Conservation (phyloP, 2,888 invertebrate genomes). For the Gisinianus flammeolus region DNA sequence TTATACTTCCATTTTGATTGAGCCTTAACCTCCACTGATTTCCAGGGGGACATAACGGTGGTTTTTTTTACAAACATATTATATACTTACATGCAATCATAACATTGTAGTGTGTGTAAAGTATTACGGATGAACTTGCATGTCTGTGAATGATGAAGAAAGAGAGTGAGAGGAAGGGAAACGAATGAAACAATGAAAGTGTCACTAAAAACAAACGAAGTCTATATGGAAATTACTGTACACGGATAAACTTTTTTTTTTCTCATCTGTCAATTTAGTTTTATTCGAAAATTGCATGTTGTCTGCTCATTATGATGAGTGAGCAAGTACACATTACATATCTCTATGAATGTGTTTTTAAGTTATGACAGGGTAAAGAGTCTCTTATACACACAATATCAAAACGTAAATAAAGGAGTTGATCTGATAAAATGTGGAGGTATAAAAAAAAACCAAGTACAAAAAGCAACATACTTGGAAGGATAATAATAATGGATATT, state of each 20-base stretch:
- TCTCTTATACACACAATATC: too few relatives aligned
- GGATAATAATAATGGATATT: slow-evolving; percentile 32
- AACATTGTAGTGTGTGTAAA: background rate
- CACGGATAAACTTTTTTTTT: background rate
- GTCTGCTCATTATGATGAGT: background rate
- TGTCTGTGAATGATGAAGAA: background rate
- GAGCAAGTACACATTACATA: too few relatives aligned
- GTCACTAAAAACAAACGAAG: background rate
- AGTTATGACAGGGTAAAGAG: background rate
- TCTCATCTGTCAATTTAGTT: background rate
- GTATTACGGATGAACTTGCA: background rate
- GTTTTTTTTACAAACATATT: background rate
- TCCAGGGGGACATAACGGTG: too few relatives aligned
- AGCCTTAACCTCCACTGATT: background rate
- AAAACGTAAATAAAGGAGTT: too few relatives aligned
- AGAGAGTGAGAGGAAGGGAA: too few relatives aligned
- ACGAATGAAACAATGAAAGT: background rate
- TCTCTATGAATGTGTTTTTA: background rate
- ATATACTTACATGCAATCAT: background rate
- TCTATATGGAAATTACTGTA: background rate
- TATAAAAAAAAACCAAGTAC: background rate
- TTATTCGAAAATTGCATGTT: slow-evolving; percentile 6
- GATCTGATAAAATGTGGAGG: background rate
- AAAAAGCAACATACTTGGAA: slow-evolving; percentile 11
- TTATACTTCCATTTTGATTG: background rate